Evolutionary conservation across 2,888 invertebrate species (phyloP), one percentile per base, ranked within the genome.

Genomic region (Drosophila prostipennis): DNA sequence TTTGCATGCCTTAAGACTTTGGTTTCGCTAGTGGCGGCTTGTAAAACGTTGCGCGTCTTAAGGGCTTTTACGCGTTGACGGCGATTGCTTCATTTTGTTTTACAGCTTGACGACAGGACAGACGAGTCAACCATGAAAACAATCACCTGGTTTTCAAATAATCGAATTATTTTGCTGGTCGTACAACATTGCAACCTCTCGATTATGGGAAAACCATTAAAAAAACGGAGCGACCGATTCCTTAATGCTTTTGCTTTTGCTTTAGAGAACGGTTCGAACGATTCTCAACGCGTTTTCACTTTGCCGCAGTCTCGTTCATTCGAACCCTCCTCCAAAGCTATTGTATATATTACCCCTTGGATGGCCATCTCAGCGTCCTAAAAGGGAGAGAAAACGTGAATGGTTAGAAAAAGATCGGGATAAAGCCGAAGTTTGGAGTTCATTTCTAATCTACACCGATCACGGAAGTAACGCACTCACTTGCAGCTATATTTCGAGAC

Each of bases 1-100:
- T 81, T 64, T 76, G 72, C 85, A 76, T 51, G 80, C 82, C 85
- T 65, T 40, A 26, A 63, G 46, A 29, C 49, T 48, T 46, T 26
- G 34, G 3, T 53, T 68, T 29, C 3, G 10, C 54, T 40, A 13
- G 34, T 40, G 51, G 7, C 40, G 74, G 68, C 74, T 53, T 63
- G 80, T 79, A 84, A 53, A 78, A 85, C 82, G 70, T 79, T 78
- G 43, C 60, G 45, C 60, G 45, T 53, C 43, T 49, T 3, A 19
- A 13, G 19, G 19, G 11, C 6, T 11, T 42, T 42, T 11, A 19
- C 10, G 42, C 16, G 14, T 40, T 40, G n/a, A 37, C 11, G 34
- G 14, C n/a, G 36, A 37, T 14, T 48, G 0, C 8, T 39, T 37
- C 53, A 10, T 51, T 29, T 14, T 63, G 46, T 59, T 65, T 34